phyloP scores from a whole-genome alignment of 2,797 vertebrate genomes.

The Semotilus atromaculatus region DNA sequence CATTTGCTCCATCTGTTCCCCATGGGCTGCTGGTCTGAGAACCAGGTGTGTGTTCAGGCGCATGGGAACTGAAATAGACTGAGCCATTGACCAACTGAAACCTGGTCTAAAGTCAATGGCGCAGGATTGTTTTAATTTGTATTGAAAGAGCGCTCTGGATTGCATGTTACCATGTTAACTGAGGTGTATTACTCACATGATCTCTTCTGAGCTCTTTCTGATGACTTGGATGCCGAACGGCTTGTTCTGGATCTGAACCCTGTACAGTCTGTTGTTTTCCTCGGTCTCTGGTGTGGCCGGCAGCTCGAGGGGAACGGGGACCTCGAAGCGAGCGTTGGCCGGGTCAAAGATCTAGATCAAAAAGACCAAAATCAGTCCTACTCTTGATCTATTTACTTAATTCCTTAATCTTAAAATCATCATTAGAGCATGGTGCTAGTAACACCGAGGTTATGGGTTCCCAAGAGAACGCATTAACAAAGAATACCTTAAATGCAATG shows the following conservation, averaged over 20 bases:
- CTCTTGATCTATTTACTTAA: background rate
- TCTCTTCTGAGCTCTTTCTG: conserved; percentile 81
- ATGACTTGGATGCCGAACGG: conserved; percentile 88
- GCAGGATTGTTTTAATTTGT: too few species aligned
- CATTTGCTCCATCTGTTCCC: too few species aligned
- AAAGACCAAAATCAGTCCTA: background rate
- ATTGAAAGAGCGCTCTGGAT: too few species aligned
- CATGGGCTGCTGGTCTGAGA: too few species aligned
- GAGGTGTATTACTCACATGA: conserved; percentile 80
- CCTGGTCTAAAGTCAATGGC: too few species aligned
- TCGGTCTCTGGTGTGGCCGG: conserved; percentile 72
- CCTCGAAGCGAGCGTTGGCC: conserved; percentile 82
- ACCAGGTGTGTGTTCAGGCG: too few species aligned
- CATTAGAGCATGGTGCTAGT: background rate
- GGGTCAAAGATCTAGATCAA: conserved; percentile 85
- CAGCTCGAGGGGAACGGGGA: conserved; percentile 84
- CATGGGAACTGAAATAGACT: too few species aligned
- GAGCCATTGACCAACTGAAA: too few species aligned
- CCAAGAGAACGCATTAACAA: background rate
- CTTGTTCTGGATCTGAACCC: conserved; percentile 68
- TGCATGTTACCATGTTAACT: background rate
- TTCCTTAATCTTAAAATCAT: background rate
- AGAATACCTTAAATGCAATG: background rate
- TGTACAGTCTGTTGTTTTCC: conserved; percentile 77
- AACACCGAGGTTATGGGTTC: background rate